phyloP scores from a whole-genome alignment of 2,888 invertebrate genomes.

The Cenopis cana region DNA sequence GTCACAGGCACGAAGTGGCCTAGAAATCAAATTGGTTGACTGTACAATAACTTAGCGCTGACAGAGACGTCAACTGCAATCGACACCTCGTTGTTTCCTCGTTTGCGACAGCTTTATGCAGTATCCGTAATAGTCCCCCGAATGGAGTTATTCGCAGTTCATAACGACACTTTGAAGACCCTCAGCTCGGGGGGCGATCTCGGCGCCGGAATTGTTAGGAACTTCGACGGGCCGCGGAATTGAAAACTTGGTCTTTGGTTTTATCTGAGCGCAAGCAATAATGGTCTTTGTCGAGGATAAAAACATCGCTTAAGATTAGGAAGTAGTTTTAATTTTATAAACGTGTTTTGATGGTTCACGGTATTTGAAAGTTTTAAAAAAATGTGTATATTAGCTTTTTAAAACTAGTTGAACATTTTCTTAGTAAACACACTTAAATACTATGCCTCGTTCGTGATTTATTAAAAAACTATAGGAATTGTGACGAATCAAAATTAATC shows the following conservation, averaged over 20 bases:
- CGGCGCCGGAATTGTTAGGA: slow-evolving; percentile 28
- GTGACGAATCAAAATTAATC: no score
- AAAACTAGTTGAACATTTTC: no score
- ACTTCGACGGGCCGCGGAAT: slow-evolving; percentile 39
- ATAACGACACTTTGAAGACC: slow-evolving; percentile 43
- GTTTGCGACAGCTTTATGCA: slow-evolving; percentile 36
- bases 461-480: no score
- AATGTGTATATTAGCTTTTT: no score
- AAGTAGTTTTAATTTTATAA: not conserved
- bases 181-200: slow-evolving; percentile 34
- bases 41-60: not conserved
- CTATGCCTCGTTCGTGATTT: no score
- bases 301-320: slow-evolving; percentile 4
- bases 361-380: not conserved
- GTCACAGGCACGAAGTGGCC: no score
- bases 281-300: not conserved
- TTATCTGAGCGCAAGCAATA: slow-evolving; percentile 37
- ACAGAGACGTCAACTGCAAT: slow-evolving; percentile 28
- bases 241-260: slow-evolving; percentile 41
- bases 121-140: slow-evolving; percentile 31
- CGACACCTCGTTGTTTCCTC: slow-evolving; percentile 38
- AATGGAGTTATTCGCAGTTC: slow-evolving; percentile 43
- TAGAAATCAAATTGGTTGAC: no score
- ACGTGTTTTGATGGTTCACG: not conserved
- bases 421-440: no score